phyloP scores from a whole-genome alignment of 2,888 invertebrate genomes.

The Netelia fuscicornis region DNA sequence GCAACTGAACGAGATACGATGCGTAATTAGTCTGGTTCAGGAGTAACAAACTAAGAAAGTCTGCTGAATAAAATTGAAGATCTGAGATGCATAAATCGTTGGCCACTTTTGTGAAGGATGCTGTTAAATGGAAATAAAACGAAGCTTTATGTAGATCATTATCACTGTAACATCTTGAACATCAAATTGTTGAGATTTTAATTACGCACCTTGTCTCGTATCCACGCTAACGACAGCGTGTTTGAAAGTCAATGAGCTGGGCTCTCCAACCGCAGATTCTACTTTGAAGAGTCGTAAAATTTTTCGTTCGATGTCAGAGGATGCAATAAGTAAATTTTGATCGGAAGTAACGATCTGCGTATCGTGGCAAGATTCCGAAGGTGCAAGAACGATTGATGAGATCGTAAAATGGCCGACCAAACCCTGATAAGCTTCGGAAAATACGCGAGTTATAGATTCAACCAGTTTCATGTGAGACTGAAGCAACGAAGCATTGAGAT shows the following conservation, averaged over 20 bases:
- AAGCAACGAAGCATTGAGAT: slow-evolving; percentile 91
- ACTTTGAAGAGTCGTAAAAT: slow-evolving; percentile 78
- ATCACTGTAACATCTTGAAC: background rate
- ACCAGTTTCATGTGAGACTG: slow-evolving; percentile 92
- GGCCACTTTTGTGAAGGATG: slow-evolving; percentile 72
- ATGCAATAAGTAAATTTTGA: slow-evolving; percentile 78
- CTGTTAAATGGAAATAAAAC: slow-evolving; percentile 65
- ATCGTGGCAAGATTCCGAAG: slow-evolving; percentile 67
- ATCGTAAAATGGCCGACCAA: slow-evolving; percentile 88
- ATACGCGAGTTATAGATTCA: slow-evolving; percentile 88
- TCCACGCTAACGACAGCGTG: slow-evolving; percentile 75
- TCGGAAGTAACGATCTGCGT: slow-evolving; percentile 79
- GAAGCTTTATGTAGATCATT: background rate
- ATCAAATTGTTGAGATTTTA: background rate
- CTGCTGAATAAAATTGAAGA: slow-evolving; percentile 91
- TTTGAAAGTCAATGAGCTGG: slow-evolving; percentile 73
- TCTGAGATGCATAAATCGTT: slow-evolving; percentile 86
- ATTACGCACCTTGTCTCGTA: slow-evolving; percentile 77
- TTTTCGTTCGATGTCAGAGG: slow-evolving; percentile 76
- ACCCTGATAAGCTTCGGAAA: slow-evolving; percentile 88
- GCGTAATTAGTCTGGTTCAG: slow-evolving; percentile 78
- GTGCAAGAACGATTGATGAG: slow-evolving; percentile 71
- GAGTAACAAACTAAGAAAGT: slow-evolving; percentile 89
- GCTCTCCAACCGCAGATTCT: slow-evolving; percentile 67
- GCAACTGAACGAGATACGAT: slow-evolving; percentile 80